Evolutionary conservation across 1,140 invertebrate genomes (phyloP).

Genomic region (Periplaneta americana): DNA sequence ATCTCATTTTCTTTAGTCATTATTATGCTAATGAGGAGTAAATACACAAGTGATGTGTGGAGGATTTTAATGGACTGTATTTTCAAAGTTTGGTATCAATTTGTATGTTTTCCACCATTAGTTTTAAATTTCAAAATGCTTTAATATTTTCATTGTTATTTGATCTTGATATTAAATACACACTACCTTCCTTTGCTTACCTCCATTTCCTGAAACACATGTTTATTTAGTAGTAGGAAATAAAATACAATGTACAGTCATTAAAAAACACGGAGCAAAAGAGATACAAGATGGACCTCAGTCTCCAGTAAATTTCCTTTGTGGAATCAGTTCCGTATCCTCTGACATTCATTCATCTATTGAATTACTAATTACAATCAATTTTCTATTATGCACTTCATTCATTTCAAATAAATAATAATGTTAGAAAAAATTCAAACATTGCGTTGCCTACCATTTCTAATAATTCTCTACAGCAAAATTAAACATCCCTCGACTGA

Average conservation of each 20-base stretch:
- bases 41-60: too few relatives aligned
- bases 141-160: not conserved
- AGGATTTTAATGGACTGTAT: not conserved
- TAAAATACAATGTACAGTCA: constrained; percentile 17
- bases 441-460: not conserved
- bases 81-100: not conserved
- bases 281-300: constrained; percentile 1
- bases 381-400: not conserved
- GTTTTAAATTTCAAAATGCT: not conserved
- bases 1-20: too few relatives aligned
- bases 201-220: constrained; percentile 8
- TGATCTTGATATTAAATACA: not conserved
- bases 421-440: not conserved
- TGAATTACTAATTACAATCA: not conserved
- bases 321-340: not conserved
- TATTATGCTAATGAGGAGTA: too few relatives aligned
- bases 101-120: not conserved
- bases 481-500: not conserved
- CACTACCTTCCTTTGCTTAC: not conserved
- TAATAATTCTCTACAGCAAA: not conserved
- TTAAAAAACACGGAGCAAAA: constrained; percentile 12
- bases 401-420: not conserved
- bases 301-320: not conserved
- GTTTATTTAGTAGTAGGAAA: constrained; percentile 15
- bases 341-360: not conserved